Conservation (phyloP, 2,888 invertebrate species). For the Pomacea canaliculata region DNA sequence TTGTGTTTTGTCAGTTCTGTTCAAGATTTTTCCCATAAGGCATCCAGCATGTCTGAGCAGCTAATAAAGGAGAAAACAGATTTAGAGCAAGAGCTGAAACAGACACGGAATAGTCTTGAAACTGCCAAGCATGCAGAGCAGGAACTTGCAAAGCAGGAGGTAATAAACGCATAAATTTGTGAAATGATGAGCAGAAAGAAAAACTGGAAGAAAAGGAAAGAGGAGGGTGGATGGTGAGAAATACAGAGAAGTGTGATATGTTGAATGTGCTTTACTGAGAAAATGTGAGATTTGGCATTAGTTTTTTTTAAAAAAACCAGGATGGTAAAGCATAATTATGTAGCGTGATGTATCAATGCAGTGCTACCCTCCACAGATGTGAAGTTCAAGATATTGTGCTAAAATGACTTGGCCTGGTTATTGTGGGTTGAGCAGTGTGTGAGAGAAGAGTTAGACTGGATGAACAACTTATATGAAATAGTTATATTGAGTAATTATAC, state of each 20-base stretch:
- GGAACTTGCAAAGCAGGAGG: slow-evolving; percentile 56
- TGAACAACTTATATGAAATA: not conserved
- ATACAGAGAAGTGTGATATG: no score
- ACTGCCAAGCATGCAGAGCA: slow-evolving; percentile 35
- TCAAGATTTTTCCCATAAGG: slow-evolving; percentile 20
- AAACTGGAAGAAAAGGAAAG: no score
- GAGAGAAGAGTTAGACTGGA: not conserved
- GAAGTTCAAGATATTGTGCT: no score
- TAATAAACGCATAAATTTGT: slow-evolving; percentile 12
- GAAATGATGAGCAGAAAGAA: no score
- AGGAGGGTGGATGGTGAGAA: no score
- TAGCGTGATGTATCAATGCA: no score
- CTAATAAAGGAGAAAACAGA: slow-evolving; percentile 56
- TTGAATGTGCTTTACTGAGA: no score
- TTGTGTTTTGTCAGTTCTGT: not conserved
- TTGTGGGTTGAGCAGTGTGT: not conserved
- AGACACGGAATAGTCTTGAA: slow-evolving; percentile 45
- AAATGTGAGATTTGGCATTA: no score
- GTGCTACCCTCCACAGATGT: no score
- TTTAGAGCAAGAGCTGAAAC: slow-evolving; percentile 46
- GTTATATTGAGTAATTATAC: not conserved
- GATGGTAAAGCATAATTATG: no score
- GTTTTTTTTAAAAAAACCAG: no score
- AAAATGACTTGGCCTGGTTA: no score
- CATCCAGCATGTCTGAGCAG: slow-evolving; percentile 40